Percentiles rank a stretch among this genome's conserved stretches.
Conservation (phyloP, 2,797 vertebrate species). For the Sebastes aleutianus region DNA sequence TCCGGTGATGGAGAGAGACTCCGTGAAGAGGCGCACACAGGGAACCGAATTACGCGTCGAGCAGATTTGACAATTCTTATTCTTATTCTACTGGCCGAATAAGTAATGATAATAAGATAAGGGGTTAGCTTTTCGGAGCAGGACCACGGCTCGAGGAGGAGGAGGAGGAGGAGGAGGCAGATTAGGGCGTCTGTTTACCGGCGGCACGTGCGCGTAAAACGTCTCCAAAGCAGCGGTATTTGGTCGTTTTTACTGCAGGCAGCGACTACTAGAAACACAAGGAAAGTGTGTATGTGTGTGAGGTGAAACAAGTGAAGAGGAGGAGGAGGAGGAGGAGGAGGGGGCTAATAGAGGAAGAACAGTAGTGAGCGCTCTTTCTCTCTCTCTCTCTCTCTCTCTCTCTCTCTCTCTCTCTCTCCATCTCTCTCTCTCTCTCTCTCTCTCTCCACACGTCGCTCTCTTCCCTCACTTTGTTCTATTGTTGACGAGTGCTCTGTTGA, state of each 20-base stretch:
- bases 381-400: too few relatives aligned
- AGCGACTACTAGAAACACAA: slow-evolving; percentile 68
- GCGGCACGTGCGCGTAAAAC: slow-evolving; percentile 80
- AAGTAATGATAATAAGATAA: neutral
- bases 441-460: slow-evolving; percentile 75
- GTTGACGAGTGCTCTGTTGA: slow-evolving; percentile 79
- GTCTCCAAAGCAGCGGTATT: slow-evolving; percentile 68
- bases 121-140: slow-evolving; percentile 33
- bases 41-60: slow-evolving; percentile 7
- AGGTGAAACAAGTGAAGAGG: slow-evolving; percentile 73
- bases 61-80: neutral
- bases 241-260: slow-evolving; percentile 80
- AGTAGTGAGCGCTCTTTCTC: slow-evolving; percentile 78
- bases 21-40: slow-evolving; percentile 1
- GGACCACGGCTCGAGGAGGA: slow-evolving; percentile 32
- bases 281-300: slow-evolving; percentile 63
- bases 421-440: slow-evolving; percentile 35
- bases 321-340: slow-evolving; percentile 72
- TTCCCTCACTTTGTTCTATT: slow-evolving; percentile 82
- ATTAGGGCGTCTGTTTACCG: slow-evolving; percentile 82
- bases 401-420: neutral
- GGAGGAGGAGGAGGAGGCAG: slow-evolving; percentile 37
- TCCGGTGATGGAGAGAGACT: neutral
- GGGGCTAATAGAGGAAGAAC: slow-evolving; percentile 78
- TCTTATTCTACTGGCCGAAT: neutral